phyloP scores from a whole-genome alignment of 2,888 invertebrate species.

The Rapana venosa region DNA sequence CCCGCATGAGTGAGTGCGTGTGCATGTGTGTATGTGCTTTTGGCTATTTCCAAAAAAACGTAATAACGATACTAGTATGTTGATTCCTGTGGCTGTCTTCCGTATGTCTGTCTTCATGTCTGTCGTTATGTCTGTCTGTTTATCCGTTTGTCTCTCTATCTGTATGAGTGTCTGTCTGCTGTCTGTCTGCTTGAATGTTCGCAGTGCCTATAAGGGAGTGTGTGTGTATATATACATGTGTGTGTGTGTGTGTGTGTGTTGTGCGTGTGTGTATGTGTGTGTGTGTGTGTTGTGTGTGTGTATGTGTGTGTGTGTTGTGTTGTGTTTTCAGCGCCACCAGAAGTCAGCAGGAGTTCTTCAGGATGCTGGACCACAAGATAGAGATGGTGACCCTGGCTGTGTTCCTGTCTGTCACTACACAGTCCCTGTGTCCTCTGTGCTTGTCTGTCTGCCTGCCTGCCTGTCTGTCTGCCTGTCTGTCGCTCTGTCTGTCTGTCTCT shows the following conservation, averaged over 20 bases:
- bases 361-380: constrained; percentile 94
- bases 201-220: not conserved
- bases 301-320: too few species aligned
- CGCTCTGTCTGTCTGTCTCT: not conserved
- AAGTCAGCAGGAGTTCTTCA: constrained; percentile 95
- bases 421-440: not conserved
- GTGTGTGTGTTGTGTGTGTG: too few species aligned
- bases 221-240: not conserved
- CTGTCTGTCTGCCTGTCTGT: not conserved
- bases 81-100: too few species aligned
- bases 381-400: constrained; percentile 84
- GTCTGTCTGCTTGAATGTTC: too few species aligned
- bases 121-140: too few species aligned
- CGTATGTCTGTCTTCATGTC: too few species aligned
- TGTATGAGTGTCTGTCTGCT: too few species aligned
- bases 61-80: too few species aligned
- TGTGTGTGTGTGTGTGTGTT: not conserved
- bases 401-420: not conserved
- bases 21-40: too few species aligned
- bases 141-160: too few species aligned
- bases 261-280: not conserved
- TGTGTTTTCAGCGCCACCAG: constrained; percentile 59
- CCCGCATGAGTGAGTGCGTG: too few species aligned
- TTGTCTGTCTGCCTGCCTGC: not conserved
- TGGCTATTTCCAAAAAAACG: too few species aligned